Conservation (phyloP, 1,140 invertebrate genomes). For the Nasonia giraulti region DNA sequence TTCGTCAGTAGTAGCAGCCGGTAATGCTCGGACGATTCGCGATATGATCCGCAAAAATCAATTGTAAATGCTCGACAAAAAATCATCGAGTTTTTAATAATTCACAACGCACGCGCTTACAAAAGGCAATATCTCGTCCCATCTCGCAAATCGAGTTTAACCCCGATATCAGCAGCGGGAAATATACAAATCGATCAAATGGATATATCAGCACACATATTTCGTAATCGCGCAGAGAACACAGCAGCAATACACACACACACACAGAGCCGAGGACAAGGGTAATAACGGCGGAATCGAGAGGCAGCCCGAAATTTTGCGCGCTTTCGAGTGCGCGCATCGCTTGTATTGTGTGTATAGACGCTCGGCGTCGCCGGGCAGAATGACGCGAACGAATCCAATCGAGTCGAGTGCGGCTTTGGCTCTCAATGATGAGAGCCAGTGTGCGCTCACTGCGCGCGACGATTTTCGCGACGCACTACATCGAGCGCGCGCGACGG, state of each 20-base stretch:
- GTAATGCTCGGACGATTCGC: no score
- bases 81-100: no score
- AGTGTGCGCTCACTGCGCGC: neutral
- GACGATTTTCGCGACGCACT: conserved; percentile 24
- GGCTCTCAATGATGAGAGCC: neutral
- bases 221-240: conserved; percentile 6
- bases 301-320: conserved; percentile 22
- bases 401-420: conserved; percentile 45
- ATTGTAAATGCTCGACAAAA: no score
- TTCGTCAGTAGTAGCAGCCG: no score
- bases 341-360: conserved; percentile 28
- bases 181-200: conserved; percentile 35
- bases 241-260: neutral
- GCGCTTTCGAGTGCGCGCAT: conserved; percentile 2
- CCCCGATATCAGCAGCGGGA: neutral
- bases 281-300: neutral
- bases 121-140: conserved; percentile 5
- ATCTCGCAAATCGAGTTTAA: conserved; percentile 21
- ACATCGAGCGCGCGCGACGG: conserved; percentile 10
- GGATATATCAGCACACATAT: neutral
- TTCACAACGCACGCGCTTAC: neutral
- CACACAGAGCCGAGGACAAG: neutral
- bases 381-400: conserved; percentile 48
- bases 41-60: no score
- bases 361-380: neutral